Evolutionary conservation across 2,888 invertebrate species (phyloP).

Genomic region (Chrysolina haemoptera): DNA sequence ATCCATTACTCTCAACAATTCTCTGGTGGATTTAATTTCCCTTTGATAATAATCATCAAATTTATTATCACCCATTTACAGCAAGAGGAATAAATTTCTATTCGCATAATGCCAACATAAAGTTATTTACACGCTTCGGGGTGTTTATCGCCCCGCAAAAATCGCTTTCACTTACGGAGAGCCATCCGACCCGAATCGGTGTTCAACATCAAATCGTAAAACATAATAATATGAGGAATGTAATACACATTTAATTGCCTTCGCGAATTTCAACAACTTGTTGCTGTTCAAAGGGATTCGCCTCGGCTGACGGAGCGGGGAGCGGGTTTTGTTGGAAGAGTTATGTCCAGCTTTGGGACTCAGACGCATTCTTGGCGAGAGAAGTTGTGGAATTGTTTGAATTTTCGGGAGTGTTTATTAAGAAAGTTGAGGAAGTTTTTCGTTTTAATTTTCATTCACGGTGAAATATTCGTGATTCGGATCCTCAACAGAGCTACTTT

Average conservation of each 20-base stretch:
- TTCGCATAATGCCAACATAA: conserved; percentile 12
- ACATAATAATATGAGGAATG: conserved; percentile 42
- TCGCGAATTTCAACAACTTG: conserved; percentile 52
- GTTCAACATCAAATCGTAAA: conserved; percentile 35
- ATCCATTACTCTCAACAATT: not conserved
- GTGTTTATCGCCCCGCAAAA: conserved; percentile 16
- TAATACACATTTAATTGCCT: conserved; percentile 50
- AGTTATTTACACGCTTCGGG: conserved; percentile 17
- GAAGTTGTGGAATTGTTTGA: not conserved
- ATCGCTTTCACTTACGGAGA: conserved; percentile 13
- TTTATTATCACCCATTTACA: conserved; percentile 8
- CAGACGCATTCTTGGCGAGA: not conserved
- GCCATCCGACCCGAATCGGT: conserved; percentile 31
- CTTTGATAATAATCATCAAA: not conserved
- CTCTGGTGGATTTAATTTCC: conserved; percentile 12
- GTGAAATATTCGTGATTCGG: too few relatives aligned
- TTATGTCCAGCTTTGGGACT: not conserved
- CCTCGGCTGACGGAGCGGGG: not conserved
- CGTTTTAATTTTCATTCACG: too few relatives aligned
- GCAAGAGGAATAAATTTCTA: not conserved
- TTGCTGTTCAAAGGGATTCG: conserved; percentile 41
- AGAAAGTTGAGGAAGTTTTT: not conserved
- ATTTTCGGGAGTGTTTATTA: conserved; percentile 2
- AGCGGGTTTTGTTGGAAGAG: conserved; percentile 5
- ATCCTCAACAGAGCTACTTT: too few relatives aligned